Percentiles rank a stretch among this genome's conserved stretches.
phyloP scores from a whole-genome alignment of 2,113 vertebrate species.

The Reinhardtius hippoglossoides region DNA sequence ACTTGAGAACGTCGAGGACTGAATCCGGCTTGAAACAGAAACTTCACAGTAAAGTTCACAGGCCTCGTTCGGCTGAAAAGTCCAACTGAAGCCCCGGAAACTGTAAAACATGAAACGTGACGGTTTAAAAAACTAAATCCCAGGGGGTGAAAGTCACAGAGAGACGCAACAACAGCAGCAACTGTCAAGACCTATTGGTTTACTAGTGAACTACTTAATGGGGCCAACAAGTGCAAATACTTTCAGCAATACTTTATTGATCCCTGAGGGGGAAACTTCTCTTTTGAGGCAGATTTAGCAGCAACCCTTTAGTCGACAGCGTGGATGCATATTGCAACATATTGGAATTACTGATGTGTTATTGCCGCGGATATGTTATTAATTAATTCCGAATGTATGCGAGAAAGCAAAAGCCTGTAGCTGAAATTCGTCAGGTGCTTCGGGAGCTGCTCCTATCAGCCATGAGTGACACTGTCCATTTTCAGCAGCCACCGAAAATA shows the following conservation, averaged over 20 bases:
- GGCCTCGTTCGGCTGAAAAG: too few relatives aligned
- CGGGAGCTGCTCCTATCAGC: too few relatives aligned
- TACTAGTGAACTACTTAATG: background rate
- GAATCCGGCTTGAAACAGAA: background rate
- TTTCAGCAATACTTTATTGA: background rate
- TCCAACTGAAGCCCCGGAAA: too few relatives aligned
- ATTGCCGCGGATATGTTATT: background rate
- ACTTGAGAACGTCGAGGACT: background rate
- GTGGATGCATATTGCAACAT: too few relatives aligned
- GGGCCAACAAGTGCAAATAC: background rate
- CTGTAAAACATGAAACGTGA: background rate
- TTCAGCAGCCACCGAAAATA: conserved; percentile 55
- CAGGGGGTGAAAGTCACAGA: too few relatives aligned
- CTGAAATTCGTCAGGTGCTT: background rate
- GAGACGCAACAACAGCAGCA: background rate
- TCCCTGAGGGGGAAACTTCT: background rate
- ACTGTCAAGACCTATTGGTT: background rate
- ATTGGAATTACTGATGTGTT: background rate
- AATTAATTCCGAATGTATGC: background rate
- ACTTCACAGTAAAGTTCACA: background rate
- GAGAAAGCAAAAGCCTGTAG: background rate
- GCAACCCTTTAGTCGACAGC: background rate
- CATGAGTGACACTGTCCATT: background rate
- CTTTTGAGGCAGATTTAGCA: background rate
- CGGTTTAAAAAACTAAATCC: too few relatives aligned